Percentiles rank a stretch among this genome's conserved stretches.
These are phyloP conservation scores for Prionailurus bengalensis DNA, from an alignment of 2,113 vertebrate species.

Conservation along the genomic window DNA sequence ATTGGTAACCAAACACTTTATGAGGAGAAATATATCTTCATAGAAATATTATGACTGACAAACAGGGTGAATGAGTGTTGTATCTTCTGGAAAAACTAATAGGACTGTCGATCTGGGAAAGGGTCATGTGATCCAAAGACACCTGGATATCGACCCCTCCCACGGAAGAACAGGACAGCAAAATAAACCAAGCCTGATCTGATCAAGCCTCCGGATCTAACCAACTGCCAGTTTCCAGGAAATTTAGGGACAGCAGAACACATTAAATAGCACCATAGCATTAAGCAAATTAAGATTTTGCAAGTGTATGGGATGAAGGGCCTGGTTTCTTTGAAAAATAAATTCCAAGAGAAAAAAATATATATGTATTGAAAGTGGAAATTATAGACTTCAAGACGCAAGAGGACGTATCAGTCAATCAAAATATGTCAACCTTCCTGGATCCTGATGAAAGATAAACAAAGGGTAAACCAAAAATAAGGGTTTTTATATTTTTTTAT, in stretches of 20 bases:
- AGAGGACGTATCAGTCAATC: not conserved
- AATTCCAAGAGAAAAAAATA: not conserved
- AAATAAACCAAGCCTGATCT: slow-evolving; percentile 47
- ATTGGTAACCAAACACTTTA: not conserved
- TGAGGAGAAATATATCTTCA: slow-evolving; percentile 1
- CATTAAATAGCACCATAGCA: not conserved
- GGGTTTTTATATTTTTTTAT: too few species aligned
- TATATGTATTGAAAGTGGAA: not conserved
- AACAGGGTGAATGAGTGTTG: not conserved
- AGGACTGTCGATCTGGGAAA: not conserved
- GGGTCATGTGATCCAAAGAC: not conserved
- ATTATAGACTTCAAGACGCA: not conserved
- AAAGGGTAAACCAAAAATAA: not conserved
- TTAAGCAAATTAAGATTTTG: not conserved
- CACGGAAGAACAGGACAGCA: not conserved
- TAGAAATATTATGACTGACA: not conserved
- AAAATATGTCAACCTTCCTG: not conserved
- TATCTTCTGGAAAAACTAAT: slow-evolving; percentile 12
- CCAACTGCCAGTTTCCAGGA: not conserved
- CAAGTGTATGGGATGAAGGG: not conserved
- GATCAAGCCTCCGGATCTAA: not conserved
- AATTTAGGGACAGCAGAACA: not conserved
- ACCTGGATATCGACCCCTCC: not conserved
- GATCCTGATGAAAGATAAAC: not conserved
- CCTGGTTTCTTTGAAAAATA: not conserved